Conservation (phyloP, 2,797 vertebrate species). For the Buphagus erythrorhynchus region DNA sequence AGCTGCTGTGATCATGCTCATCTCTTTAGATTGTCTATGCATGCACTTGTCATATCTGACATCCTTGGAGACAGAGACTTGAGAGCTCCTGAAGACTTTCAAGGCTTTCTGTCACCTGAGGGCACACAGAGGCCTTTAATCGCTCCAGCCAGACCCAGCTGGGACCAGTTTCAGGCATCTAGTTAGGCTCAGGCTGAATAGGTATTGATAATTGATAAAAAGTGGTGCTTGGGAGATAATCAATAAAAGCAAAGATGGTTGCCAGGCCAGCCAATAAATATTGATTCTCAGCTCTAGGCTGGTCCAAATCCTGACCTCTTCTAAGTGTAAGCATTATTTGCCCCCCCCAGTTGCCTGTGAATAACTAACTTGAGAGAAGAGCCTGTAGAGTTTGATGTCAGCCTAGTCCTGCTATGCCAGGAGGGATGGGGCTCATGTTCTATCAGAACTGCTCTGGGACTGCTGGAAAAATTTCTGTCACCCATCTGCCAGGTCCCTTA, state of each 20-base stretch:
- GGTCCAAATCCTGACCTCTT: background rate
- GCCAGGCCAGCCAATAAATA: background rate
- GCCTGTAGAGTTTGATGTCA: background rate
- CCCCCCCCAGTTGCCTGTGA: background rate
- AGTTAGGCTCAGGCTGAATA: background rate
- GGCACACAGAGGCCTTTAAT: background rate
- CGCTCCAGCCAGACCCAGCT: background rate
- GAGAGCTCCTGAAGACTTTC: background rate
- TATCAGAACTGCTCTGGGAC: background rate
- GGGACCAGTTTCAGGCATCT: background rate
- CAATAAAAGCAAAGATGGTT: background rate
- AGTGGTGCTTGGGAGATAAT: background rate
- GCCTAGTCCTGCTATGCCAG: background rate
- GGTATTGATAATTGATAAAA: rapidly evolving
- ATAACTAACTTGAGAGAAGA: background rate
- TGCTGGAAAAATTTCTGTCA: background rate
- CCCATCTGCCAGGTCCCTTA: background rate
- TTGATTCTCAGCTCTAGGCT: background rate
- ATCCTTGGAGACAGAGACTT: background rate
- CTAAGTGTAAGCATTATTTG: background rate
- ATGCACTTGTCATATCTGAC: background rate
- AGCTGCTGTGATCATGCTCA: background rate
- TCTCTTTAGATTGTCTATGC: background rate
- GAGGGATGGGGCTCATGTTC: background rate
- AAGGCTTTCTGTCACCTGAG: background rate